These are phyloP conservation scores for Pogonophryne albipinna DNA, from an alignment of 2,797 vertebrate species.

Conservation along the genomic window DNA sequence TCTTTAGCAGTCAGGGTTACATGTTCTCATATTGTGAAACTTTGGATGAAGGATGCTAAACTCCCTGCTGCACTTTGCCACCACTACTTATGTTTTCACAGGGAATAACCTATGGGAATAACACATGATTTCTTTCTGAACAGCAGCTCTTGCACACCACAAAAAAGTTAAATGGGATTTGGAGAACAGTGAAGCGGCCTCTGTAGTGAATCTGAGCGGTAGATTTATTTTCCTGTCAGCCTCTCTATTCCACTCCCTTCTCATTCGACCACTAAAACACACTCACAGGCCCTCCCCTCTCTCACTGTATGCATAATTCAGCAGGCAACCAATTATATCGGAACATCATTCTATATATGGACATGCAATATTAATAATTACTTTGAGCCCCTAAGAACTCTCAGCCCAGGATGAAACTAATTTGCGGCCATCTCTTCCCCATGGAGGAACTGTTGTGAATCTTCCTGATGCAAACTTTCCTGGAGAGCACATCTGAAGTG, in stretches of 20 bases:
- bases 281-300: conserved; percentile 13
- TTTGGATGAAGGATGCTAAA: conserved; percentile 2
- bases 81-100: background rate
- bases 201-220: conserved; percentile 31
- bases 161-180: conserved; percentile 31
- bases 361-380: conserved; percentile 79
- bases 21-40: conserved; percentile 20
- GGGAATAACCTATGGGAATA: conserved; percentile 5
- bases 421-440: conserved; percentile 62
- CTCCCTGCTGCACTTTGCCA: conserved; percentile 9
- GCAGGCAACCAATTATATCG: conserved; percentile 75
- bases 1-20: background rate
- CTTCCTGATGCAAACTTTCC: conserved; percentile 43
- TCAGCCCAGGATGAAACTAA: conserved; percentile 46
- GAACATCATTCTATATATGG: conserved; percentile 75
- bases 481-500: conserved; percentile 56
- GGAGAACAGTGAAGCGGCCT: conserved; percentile 32
- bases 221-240: conserved; percentile 4
- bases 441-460: conserved; percentile 30
- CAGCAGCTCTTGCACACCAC: conserved; percentile 16
- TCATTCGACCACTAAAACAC: conserved; percentile 50
- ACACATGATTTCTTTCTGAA: conserved; percentile 10
- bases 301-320: conserved; percentile 75
- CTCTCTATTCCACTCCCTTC: conserved; percentile 28
- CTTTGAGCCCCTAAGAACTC: conserved; percentile 54